Evolutionary conservation across 1,140 invertebrate genomes (phyloP).

Genomic region (Heliothis subflexa): DNA sequence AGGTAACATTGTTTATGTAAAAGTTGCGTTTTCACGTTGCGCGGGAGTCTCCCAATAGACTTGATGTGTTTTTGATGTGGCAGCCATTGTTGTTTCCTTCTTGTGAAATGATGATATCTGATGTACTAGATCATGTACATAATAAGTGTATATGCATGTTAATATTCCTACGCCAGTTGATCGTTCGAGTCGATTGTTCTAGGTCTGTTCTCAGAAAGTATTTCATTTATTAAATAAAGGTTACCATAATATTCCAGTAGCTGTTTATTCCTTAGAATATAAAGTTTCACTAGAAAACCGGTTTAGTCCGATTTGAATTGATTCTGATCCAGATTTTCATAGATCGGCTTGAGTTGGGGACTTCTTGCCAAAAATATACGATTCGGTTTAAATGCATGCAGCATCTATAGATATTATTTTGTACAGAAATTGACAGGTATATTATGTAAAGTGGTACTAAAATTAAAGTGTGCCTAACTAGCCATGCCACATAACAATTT

Average conservation of each 20-base stretch:
- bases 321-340: too few relatives aligned
- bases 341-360: too few relatives aligned
- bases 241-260: too few relatives aligned
- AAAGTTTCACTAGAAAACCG: too few relatives aligned
- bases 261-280: too few relatives aligned
- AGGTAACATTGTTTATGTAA: constrained; percentile 14
- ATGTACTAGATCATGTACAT: constrained; percentile 10
- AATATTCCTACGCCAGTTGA: neutral
- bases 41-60: constrained; percentile 7
- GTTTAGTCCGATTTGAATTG: too few relatives aligned
- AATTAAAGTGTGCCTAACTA: constrained; percentile 2
- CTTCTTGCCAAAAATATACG: too few relatives aligned
- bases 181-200: neutral
- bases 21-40: neutral
- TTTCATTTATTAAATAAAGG: too few relatives aligned
- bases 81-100: constrained; percentile 4
- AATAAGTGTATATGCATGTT: neutral
- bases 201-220: neutral
- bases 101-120: constrained; percentile 26
- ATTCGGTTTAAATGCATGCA: too few relatives aligned
- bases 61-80: constrained; percentile 30
- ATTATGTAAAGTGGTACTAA: neutral
- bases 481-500: constrained; percentile 23
- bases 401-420: too few relatives aligned
- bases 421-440: neutral